Percentiles rank a stretch among this genome's conserved stretches.
These are phyloP conservation scores for Bambusicola thoracicus DNA, from an alignment of 2,113 vertebrate genomes.

Conservation along the genomic window DNA sequence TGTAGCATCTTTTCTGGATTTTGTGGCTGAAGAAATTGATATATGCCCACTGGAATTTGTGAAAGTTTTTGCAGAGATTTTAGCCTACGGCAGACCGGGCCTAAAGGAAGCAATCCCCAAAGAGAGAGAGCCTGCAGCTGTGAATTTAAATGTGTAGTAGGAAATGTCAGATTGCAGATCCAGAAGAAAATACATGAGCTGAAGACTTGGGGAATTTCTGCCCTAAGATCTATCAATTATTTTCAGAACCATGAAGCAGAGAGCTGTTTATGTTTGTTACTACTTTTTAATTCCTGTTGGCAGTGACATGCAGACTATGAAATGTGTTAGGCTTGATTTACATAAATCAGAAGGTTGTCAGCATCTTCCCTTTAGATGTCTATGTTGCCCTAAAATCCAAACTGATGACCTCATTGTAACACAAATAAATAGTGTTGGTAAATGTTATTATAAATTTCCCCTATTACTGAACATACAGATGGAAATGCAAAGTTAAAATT, in stretches of 20 bases:
- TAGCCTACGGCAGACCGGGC: neutral
- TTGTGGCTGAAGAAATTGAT: neutral
- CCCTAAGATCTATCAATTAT: conserved; percentile 28
- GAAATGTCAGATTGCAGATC: neutral
- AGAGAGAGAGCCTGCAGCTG: neutral
- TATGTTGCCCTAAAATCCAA: conserved; percentile 57
- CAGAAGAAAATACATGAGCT: neutral
- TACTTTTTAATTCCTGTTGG: conserved; percentile 65
- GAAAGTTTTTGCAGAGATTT: neutral
- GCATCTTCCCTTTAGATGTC: conserved; percentile 43
- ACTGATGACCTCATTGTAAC: conserved; percentile 66
- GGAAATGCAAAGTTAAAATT: conserved; percentile 47
- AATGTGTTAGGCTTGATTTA: conserved; percentile 68
- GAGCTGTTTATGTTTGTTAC: conserved; percentile 66
- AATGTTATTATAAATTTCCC: conserved; percentile 63
- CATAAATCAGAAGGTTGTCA: conserved; percentile 72
- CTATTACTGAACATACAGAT: conserved; percentile 61
- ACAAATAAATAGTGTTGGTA: conserved; percentile 61
- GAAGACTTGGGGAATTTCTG: conserved; percentile 25
- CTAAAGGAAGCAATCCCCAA: neutral
- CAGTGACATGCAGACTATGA: conserved; percentile 60
- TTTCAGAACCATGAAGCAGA: conserved; percentile 25
- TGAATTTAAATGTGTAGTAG: neutral
- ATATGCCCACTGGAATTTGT: neutral
- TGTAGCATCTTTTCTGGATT: neutral